Conservation (phyloP, 1,140 invertebrate species). For the Bradysia coprophila region DNA sequence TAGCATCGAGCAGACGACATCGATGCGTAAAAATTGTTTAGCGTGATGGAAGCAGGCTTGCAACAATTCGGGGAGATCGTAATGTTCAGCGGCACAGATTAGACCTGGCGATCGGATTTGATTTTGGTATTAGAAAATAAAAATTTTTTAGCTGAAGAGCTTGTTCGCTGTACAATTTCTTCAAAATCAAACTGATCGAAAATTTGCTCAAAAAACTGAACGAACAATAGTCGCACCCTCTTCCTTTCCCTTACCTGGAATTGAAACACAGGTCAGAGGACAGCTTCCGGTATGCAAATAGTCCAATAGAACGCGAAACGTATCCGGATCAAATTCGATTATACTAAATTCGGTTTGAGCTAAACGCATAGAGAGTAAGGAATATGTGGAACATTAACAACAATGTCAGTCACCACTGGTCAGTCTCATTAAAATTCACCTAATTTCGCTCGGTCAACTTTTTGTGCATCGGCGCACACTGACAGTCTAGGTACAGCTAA, state of each 20-base stretch:
- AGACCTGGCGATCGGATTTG: slow-evolving; percentile 28
- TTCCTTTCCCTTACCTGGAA: slow-evolving; percentile 38
- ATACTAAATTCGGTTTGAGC: slow-evolving; percentile 90
- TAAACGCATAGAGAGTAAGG: too few relatives aligned
- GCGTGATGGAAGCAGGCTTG: slow-evolving; percentile 92
- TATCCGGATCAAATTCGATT: slow-evolving; percentile 88
- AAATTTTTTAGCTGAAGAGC: not conserved
- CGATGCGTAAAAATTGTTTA: slow-evolving; percentile 79
- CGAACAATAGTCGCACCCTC: too few relatives aligned
- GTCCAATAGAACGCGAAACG: slow-evolving; percentile 74
- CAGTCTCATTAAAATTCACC: too few relatives aligned
- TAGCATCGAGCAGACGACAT: slow-evolving; percentile 83
- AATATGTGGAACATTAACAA: too few relatives aligned
- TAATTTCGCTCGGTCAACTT: slow-evolving; percentile 80
- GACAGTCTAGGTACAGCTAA: slow-evolving; percentile 70
- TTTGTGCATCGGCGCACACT: slow-evolving; percentile 83
- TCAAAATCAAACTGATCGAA: not conserved
- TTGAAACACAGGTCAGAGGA: slow-evolving; percentile 76
- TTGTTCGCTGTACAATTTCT: not conserved
- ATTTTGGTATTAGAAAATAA: not conserved
- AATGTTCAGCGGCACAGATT: slow-evolving; percentile 86
- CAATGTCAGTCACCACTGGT: too few relatives aligned
- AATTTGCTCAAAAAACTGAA: not conserved
- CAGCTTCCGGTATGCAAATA: slow-evolving; percentile 86
- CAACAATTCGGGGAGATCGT: slow-evolving; percentile 77